phyloP scores from a whole-genome alignment of 1,140 invertebrate genomes.

The Mesaphorura yosii region DNA sequence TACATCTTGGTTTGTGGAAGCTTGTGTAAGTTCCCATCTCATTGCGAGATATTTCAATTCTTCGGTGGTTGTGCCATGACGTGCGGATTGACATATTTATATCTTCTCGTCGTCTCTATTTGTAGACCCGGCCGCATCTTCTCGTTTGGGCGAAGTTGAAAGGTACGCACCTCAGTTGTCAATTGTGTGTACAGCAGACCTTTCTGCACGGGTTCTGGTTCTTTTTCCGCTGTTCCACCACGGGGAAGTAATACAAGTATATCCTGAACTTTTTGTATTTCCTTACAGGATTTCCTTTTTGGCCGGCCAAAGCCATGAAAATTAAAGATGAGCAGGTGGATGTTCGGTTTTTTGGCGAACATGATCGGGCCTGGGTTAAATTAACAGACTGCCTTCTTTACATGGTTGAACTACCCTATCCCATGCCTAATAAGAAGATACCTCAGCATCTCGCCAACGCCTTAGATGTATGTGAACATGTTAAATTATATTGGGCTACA shows the following conservation, averaged over 20 bases:
- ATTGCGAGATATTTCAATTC: neutral
- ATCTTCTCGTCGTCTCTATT: neutral
- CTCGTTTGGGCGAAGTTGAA: constrained; percentile 85
- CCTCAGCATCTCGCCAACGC: constrained; percentile 52
- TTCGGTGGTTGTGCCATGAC: too few species aligned
- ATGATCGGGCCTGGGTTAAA: constrained; percentile 80
- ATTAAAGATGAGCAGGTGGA: constrained; percentile 62
- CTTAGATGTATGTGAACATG: constrained; percentile 40
- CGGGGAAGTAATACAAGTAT: too few species aligned
- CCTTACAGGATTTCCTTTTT: constrained; percentile 88
- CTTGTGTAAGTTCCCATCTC: constrained; percentile 53
- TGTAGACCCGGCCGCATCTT: constrained; percentile 57
- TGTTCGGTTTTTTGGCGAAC: constrained; percentile 85
- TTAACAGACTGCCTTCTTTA: constrained; percentile 66
- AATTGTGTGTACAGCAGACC: too few species aligned
- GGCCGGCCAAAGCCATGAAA: constrained; percentile 84
- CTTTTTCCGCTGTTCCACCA: too few species aligned
- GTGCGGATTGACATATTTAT: neutral
- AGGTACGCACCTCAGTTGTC: too few species aligned
- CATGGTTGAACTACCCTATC: constrained; percentile 54
- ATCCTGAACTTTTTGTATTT: too few species aligned
- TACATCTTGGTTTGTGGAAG: constrained; percentile 78
- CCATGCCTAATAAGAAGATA: constrained; percentile 48
- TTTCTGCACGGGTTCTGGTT: too few species aligned
- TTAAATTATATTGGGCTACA: neutral